Percentiles rank a stretch among this genome's conserved stretches.
Evolutionary conservation across 2,113 vertebrate species (phyloP).

Genomic region (Isurus oxyrinchus): DNA sequence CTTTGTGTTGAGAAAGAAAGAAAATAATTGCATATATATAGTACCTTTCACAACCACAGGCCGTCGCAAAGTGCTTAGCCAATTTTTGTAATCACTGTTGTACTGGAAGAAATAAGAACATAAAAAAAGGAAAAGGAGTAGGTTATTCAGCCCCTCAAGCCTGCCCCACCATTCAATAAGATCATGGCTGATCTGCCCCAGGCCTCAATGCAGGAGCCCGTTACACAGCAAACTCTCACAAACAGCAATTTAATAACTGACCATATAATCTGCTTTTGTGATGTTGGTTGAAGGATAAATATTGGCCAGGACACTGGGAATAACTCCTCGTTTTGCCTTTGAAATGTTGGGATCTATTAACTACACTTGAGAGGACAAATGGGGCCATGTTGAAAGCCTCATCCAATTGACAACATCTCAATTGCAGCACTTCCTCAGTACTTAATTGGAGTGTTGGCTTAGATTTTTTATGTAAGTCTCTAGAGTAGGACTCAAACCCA

Average conservation of each 20-base stretch:
- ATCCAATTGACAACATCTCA: neutral
- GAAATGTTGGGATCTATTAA: neutral
- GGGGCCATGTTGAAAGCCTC: neutral
- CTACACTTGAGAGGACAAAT: neutral
- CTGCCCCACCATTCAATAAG: too few relatives aligned
- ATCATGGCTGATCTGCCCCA: too few relatives aligned
- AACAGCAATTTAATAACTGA: neutral
- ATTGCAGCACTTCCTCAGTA: neutral
- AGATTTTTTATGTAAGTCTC: neutral
- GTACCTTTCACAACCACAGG: too few relatives aligned
- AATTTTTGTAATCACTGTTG: neutral
- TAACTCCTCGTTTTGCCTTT: neutral
- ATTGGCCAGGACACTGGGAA: neutral
- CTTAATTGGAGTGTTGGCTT: neutral
- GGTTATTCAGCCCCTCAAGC: too few relatives aligned
- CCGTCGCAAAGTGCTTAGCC: too few relatives aligned
- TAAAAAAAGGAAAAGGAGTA: too few relatives aligned
- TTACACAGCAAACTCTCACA: neutral
- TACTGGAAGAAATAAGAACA: neutral
- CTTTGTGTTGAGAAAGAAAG: neutral
- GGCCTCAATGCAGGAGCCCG: neutral
- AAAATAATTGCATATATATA: too few relatives aligned
- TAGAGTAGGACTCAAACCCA: neutral
- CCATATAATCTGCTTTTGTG: neutral
- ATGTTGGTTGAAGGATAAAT: neutral